These are phyloP conservation scores for Canis aureus DNA, from an alignment of 2,113 vertebrate genomes.

Conservation along the genomic window DNA sequence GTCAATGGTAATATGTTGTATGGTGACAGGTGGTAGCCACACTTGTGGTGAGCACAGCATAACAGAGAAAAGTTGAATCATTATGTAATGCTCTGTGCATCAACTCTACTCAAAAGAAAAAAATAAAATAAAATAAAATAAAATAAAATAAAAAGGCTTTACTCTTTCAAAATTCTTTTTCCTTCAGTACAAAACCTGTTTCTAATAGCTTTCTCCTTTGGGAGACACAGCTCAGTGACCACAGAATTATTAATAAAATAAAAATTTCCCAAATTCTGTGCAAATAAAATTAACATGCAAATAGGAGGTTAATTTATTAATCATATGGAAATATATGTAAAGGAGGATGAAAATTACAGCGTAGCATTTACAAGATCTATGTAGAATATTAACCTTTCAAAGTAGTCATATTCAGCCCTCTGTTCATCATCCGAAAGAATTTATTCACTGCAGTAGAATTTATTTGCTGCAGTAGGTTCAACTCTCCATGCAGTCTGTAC, in stretches of 20 bases:
- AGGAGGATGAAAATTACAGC: neutral
- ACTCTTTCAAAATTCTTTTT: conserved; percentile 22
- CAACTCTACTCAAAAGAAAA: neutral
- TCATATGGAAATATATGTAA: conserved; percentile 64
- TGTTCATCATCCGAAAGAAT: neutral
- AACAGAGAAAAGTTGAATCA: neutral
- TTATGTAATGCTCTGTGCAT: neutral
- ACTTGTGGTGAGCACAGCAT: neutral
- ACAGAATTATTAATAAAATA: conserved; percentile 56
- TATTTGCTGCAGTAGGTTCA: neutral
- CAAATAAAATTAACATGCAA: conserved; percentile 59
- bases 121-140: neutral
- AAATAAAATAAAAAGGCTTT: neutral
- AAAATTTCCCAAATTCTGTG: conserved; percentile 2
- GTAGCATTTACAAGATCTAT: conserved; percentile 54
- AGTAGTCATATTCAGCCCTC: neutral
- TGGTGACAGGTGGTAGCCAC: neutral
- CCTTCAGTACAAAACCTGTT: neutral
- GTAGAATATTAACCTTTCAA: conserved; percentile 47
- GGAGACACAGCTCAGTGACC: neutral
- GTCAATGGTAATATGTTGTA: neutral
- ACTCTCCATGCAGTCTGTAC: neutral
- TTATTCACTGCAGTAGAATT: conserved; percentile 21
- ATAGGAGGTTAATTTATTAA: conserved; percentile 67
- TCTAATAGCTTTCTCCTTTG: conserved; percentile 34